Percentiles rank a stretch among this genome's conserved stretches.
These are phyloP conservation scores for Catocala sponsa DNA, from an alignment of 2,888 invertebrate genomes.

Conservation along the genomic window DNA sequence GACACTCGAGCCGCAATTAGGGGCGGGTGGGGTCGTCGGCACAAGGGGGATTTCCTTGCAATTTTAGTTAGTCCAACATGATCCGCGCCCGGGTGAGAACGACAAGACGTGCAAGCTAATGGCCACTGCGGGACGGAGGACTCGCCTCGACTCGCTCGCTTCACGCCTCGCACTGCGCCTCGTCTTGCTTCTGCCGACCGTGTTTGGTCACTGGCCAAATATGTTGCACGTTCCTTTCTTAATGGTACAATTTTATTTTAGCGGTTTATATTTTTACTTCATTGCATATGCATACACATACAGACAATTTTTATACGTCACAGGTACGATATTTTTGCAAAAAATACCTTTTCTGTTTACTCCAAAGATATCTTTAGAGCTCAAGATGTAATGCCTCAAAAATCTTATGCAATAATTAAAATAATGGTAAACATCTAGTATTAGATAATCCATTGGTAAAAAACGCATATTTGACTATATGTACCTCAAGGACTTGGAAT, in stretches of 20 bases:
- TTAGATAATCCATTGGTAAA: no score
- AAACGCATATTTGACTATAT: no score
- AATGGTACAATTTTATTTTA: background rate
- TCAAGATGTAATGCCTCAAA: no score
- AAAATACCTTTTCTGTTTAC: no score
- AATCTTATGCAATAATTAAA: no score
- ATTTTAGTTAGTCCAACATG: slow-evolving; percentile 84
- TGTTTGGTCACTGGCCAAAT: background rate
- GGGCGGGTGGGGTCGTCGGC: slow-evolving; percentile 61
- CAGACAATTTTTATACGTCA: no score
- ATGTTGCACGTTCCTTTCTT: background rate
- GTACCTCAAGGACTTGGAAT: no score
- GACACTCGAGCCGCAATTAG: slow-evolving; percentile 80
- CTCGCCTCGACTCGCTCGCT: slow-evolving; percentile 12
- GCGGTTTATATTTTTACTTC: no score
- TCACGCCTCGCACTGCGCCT: slow-evolving; percentile 10
- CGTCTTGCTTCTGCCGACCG: background rate
- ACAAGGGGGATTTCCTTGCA: slow-evolving; percentile 80
- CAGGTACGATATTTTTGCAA: no score
- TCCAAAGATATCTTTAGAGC: no score
- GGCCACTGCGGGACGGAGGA: slow-evolving; percentile 39
- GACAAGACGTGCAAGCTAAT: slow-evolving; percentile 80
- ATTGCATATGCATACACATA: no score
- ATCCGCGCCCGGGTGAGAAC: slow-evolving; percentile 77
- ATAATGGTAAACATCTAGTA: no score